phyloP scores from a whole-genome alignment of 2,797 vertebrate genomes.

The Vireo griseus region DNA sequence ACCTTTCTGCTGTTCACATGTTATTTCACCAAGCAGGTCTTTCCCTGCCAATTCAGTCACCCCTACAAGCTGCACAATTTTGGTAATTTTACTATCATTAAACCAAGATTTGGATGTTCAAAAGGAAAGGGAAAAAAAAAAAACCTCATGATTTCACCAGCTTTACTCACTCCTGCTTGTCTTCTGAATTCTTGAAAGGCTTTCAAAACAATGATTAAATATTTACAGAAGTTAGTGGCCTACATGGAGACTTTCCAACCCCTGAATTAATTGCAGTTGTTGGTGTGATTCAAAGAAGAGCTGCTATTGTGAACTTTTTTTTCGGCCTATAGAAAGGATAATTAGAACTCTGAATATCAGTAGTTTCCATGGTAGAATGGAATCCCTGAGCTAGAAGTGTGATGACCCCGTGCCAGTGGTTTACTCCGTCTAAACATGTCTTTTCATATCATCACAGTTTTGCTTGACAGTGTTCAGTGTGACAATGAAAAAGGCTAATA shows the following conservation, averaged over 20 bases:
- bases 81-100: constrained; percentile 20
- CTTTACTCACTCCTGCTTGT: not conserved
- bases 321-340: not conserved
- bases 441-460: not conserved
- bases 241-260: not conserved
- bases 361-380: not conserved
- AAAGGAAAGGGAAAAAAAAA: not conserved
- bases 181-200: not conserved
- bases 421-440: not conserved
- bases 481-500: not conserved
- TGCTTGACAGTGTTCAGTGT: not conserved
- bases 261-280: not conserved
- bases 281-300: not conserved
- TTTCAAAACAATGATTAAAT: not conserved
- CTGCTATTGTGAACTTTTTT: not conserved
- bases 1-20: not conserved
- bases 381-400: not conserved
- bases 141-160: not conserved
- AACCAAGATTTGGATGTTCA: not conserved
- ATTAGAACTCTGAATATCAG: not conserved
- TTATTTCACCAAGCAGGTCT: not conserved
- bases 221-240: not conserved
- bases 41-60: not conserved
- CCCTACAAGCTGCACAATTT: not conserved
- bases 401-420: not conserved